Percentiles rank a stretch among this genome's conserved stretches.
Evolutionary conservation across 2,888 invertebrate genomes (phyloP).

Genomic region (Auanema sp.): DNA sequence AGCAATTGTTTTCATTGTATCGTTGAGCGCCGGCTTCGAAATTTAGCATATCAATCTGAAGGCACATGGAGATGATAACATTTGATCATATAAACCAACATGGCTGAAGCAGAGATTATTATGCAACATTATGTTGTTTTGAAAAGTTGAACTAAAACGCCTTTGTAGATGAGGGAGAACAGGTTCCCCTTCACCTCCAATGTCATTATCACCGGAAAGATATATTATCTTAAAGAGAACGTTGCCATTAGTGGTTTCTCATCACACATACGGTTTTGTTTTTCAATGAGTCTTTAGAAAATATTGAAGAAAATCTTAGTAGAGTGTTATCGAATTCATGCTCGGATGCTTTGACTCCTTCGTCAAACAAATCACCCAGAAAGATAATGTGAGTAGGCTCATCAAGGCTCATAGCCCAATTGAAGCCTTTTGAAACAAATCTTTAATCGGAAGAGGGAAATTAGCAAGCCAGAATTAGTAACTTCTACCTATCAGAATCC

Average conservation of each 20-base stretch:
- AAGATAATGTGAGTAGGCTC: conserved; percentile 84
- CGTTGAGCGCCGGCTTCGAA: neutral
- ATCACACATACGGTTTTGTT: neutral
- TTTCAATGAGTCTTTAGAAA: neutral
- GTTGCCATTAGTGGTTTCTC: neutral
- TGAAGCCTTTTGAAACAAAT: conserved; percentile 80
- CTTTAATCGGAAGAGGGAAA: conserved; percentile 19
- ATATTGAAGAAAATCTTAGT: conserved; percentile 76
- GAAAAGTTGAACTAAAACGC: conserved; percentile 18
- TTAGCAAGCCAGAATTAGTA: neutral
- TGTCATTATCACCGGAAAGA: conserved; percentile 94
- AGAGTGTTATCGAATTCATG: conserved; percentile 77
- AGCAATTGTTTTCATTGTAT: no score
- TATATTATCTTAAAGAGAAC: conserved; percentile 69
- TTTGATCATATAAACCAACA: neutral
- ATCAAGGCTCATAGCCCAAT: conserved; percentile 74
- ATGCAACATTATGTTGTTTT: neutral
- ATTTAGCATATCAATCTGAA: neutral
- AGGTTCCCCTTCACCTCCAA: conserved; percentile 81
- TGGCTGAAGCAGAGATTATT: neutral
- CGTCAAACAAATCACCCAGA: conserved; percentile 91
- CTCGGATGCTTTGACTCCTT: conserved; percentile 72
- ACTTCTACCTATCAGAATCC: conserved; percentile 81
- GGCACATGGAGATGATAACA: neutral
- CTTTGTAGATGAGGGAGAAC: conserved; percentile 19